phyloP scores from a whole-genome alignment of 2,113 vertebrate genomes.

The Tragelaphus strepsiceros region DNA sequence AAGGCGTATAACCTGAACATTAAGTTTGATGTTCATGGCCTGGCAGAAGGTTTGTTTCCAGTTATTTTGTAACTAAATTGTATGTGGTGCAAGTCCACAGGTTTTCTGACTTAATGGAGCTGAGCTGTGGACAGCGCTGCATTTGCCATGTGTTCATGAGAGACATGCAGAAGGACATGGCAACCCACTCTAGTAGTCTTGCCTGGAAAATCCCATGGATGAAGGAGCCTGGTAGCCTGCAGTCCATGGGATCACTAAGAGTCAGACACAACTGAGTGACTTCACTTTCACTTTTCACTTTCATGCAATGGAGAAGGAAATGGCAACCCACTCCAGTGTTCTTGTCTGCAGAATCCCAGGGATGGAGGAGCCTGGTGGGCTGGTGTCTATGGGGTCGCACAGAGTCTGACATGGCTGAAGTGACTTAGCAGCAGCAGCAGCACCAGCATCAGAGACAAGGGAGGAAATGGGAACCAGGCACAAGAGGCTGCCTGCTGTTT shows the following conservation, averaged over 20 bases:
- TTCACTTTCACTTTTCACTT: background rate
- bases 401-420: rapidly evolving
- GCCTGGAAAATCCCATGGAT: background rate
- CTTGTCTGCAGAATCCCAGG: background rate
- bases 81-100: background rate
- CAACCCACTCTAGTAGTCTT: background rate
- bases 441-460: background rate
- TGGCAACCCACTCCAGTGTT: background rate
- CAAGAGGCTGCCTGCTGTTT: background rate
- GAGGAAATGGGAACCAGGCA: background rate
- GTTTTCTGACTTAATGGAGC: background rate
- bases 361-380: rapidly evolving
- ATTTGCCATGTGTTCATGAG: background rate
- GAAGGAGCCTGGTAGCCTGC: background rate
- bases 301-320: background rate
- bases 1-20: background rate
- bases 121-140: background rate
- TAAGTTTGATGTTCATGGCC: rapidly evolving
- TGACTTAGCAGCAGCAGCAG: background rate
- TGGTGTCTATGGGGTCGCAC: background rate
- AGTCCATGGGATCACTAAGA: rapidly evolving
- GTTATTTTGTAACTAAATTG: background rate
- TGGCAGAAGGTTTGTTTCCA: background rate
- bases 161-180: background rate
- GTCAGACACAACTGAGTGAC: rapidly evolving